Conservation (phyloP, 2,797 vertebrate genomes). For the Typhlichthys subterraneus region DNA sequence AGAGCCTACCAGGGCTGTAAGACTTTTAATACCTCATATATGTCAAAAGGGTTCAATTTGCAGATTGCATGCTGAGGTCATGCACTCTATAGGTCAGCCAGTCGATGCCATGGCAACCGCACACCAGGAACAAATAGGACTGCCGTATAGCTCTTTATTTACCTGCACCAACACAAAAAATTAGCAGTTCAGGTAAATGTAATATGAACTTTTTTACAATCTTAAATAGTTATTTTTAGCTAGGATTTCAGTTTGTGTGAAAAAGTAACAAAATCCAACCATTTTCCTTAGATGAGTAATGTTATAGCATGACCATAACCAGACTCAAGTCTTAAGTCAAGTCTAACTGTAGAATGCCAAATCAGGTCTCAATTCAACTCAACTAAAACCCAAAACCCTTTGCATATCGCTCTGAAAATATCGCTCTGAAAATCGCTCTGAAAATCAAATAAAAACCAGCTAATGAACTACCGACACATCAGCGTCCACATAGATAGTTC, state of each 20-base stretch:
- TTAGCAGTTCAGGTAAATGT: not conserved
- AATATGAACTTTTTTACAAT: not conserved
- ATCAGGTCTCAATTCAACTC: too few species aligned
- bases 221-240: not conserved
- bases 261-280: too few species aligned
- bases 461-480: too few species aligned
- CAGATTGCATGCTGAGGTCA: constrained; percentile 50
- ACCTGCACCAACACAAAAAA: constrained; percentile 14
- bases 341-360: too few species aligned
- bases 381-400: too few species aligned
- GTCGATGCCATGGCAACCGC: constrained; percentile 44
- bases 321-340: too few species aligned
- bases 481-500: not conserved
- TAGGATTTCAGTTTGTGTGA: too few species aligned
- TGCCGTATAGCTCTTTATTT: constrained; percentile 1
- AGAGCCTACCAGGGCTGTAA: constrained; percentile 21
- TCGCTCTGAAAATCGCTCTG: too few species aligned
- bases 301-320: too few species aligned
- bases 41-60: constrained; percentile 44
- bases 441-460: too few species aligned
- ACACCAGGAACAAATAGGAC: constrained; percentile 5
- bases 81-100: constrained; percentile 49
- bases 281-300: too few species aligned
- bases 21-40: constrained; percentile 34
- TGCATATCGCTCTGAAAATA: too few species aligned